Percentiles rank a stretch among this genome's conserved stretches.
Evolutionary conservation across 1,140 invertebrate genomes (phyloP).

Genomic region (Hyles vespertilio): DNA sequence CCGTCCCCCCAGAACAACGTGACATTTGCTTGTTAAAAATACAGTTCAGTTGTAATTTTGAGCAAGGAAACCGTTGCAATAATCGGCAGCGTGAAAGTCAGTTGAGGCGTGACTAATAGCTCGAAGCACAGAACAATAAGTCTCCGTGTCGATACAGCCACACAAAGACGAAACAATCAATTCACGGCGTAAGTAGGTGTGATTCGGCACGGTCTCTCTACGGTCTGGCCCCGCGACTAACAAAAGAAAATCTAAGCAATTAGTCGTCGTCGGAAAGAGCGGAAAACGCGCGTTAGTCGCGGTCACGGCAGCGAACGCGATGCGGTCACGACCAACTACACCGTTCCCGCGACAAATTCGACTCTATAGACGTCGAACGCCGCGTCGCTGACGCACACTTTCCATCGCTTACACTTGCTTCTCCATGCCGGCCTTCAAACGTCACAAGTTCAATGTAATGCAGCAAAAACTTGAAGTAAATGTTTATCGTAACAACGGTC

Average conservation of each 20-base stretch:
- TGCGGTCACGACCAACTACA: constrained; percentile 43
- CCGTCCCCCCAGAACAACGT: neutral
- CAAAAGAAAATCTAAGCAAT: constrained; percentile 75
- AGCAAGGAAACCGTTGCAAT: constrained; percentile 45
- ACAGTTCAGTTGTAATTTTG: constrained; percentile 4
- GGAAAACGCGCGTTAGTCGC: constrained; percentile 71
- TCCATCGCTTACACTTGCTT: neutral
- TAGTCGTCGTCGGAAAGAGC: constrained; percentile 73
- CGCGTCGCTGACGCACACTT: neutral
- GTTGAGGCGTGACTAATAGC: constrained; percentile 59
- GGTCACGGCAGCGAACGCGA: constrained; percentile 55
- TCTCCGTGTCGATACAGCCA: constrained; percentile 65
- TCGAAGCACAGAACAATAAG: constrained; percentile 59
- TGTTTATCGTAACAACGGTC: constrained; percentile 17
- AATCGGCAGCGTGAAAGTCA: constrained; percentile 61
- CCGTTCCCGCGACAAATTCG: constrained; percentile 22
- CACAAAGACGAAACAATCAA: constrained; percentile 73
- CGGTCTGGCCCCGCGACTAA: constrained; percentile 67
- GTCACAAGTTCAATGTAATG: constrained; percentile 23
- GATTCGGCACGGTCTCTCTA: constrained; percentile 63
- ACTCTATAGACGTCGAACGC: constrained; percentile 28
- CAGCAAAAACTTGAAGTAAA: constrained; percentile 17
- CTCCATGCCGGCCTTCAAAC: constrained; percentile 19
- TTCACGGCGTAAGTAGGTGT: constrained; percentile 70
- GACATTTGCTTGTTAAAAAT: constrained; percentile 3